Evolutionary conservation across 2,888 invertebrate genomes (phyloP).

Genomic region (Podabrus alpinus): DNA sequence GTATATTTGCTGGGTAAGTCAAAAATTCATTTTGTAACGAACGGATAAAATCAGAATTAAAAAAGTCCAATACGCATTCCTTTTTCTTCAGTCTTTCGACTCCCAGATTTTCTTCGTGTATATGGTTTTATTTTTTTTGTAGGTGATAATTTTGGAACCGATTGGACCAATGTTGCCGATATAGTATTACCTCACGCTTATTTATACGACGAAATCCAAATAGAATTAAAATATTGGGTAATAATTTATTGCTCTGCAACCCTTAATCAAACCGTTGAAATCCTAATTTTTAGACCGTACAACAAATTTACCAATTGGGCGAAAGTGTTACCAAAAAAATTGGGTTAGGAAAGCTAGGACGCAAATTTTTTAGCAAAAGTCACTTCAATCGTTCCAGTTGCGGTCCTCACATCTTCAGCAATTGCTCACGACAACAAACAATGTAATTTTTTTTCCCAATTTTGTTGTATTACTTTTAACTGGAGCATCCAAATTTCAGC

Average conservation of each 20-base stretch:
- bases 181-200: slow-evolving; percentile 60
- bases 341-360: slow-evolving; percentile 56
- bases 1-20: slow-evolving; percentile 60
- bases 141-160: slow-evolving; percentile 63
- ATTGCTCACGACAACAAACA: slow-evolving; percentile 57
- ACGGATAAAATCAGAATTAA: too few relatives aligned
- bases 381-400: slow-evolving; percentile 55
- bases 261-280: not conserved
- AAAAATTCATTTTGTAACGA: not conserved
- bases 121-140: too few relatives aligned
- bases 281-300: slow-evolving; percentile 53
- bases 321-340: slow-evolving; percentile 56
- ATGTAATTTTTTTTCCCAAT: slow-evolving; percentile 45
- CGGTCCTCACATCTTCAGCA: slow-evolving; percentile 55
- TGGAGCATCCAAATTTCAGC: slow-evolving; percentile 18
- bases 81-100: too few relatives aligned
- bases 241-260: not conserved
- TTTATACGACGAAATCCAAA: slow-evolving; percentile 40
- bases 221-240: slow-evolving; percentile 42
- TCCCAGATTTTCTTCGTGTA: too few relatives aligned
- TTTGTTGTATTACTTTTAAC: not conserved
- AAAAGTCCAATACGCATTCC: too few relatives aligned
- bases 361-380: slow-evolving; percentile 58
- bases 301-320: slow-evolving; percentile 58
- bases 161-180: slow-evolving; percentile 64